Base-by-base conservation (phyloP, 2,797 vertebrate species). In the Parotocinclus haroldoi region DNA sequence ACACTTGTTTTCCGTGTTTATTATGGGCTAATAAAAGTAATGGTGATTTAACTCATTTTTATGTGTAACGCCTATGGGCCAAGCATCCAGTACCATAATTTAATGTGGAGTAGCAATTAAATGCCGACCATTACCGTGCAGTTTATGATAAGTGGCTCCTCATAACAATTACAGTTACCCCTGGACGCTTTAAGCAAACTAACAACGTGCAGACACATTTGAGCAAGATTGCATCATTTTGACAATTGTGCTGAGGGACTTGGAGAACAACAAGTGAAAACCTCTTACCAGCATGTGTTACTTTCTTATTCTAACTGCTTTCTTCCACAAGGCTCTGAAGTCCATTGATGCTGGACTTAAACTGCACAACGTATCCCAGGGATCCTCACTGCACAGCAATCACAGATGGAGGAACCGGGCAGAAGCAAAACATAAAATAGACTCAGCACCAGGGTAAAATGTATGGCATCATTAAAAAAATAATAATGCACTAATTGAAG, bases 261-360 rank as follows among this genome's bases (percentile, higher is more conserved):
- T 63, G 52, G 63, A 73, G 72, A 78, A 69, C 63, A 63, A 58
- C 57, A 65, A 70, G 66, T 52, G 53, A 68, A 68, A 73, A 68
- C 51, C 57, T 63, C 68, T 76, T 73, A 73, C 73, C 70, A 67
- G 63, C 63, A 72, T 72, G 70, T 76, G 63, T 72, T 62, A 73
- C 66, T 68, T 68, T 69, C 44, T 39, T 51, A 71, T 69, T 76
- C 62, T 68, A 68, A 68, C 54, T 72, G 55, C 61, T 81, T 76
- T 42, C 56, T 65, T 75, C 67, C 61, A 75, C 11, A 61, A 90
- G 86, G 84, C 82, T 65, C 75, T 89, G 74, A 69, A 82, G 14
- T 85, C 87, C 58, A 76, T 85, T 7, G 76, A 82, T 63, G 86
- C 86, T 68, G 72, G 50, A 55, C 57, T 78, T 67, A 86, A 85